Conservation (phyloP, 2,113 vertebrate species). For the Carollia perspicillata region DNA sequence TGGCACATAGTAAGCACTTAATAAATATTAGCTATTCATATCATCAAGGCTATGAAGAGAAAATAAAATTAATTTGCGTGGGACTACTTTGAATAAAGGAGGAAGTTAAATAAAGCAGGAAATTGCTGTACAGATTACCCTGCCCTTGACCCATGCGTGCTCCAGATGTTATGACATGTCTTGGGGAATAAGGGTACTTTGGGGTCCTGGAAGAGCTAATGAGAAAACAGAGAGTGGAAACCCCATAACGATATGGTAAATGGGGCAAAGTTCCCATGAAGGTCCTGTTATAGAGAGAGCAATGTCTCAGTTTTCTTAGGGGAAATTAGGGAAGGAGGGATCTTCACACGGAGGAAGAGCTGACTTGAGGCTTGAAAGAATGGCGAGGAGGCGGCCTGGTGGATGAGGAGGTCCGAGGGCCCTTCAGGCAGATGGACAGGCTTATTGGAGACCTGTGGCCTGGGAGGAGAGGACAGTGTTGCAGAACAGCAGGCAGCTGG, state of each 20-base stretch:
- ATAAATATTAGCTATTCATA: neutral
- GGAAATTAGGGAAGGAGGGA: neutral
- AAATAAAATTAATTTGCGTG: neutral
- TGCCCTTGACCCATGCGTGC: too few relatives aligned
- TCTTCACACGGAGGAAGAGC: neutral
- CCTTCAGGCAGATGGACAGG: neutral
- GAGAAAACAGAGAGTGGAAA: neutral
- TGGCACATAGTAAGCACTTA: neutral
- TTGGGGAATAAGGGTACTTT: neutral
- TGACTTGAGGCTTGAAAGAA: neutral
- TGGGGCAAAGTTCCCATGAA: neutral
- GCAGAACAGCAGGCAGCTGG: neutral
- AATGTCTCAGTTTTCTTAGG: neutral
- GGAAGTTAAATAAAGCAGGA: neutral
- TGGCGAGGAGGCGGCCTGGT: neutral
- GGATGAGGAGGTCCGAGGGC: neutral
- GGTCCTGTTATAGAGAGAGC: neutral
- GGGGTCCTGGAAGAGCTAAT: neutral
- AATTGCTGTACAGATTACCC: neutral
- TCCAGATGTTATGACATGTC: neutral
- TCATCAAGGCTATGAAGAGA: neutral
- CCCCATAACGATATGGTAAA: neutral
- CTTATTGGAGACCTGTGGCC: neutral
- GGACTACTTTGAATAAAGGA: neutral
- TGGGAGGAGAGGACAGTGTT: neutral